These are phyloP conservation scores for Scophthalmus maximus DNA, from an alignment of 2,113 vertebrate species.

Conservation along the genomic window DNA sequence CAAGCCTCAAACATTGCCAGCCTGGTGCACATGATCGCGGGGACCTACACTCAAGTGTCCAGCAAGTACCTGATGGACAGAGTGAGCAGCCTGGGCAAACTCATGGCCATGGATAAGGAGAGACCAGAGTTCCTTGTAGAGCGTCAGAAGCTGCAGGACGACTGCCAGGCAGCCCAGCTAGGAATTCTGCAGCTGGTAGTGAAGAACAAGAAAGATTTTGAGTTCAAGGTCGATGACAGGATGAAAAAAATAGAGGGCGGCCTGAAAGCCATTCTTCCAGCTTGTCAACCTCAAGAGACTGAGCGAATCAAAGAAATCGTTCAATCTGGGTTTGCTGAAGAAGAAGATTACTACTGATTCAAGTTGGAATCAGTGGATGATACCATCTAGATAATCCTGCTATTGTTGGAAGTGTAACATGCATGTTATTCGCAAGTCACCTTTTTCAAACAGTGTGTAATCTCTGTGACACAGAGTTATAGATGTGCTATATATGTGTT, in stretches of 20 bases:
- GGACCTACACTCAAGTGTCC: conserved; percentile 3
- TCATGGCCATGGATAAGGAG: background rate
- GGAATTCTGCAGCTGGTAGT: background rate
- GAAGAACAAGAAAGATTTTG: conserved; percentile 1
- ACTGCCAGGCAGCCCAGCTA: background rate
- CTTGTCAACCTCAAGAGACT: background rate
- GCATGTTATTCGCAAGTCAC: too few relatives aligned
- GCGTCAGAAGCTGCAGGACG: background rate
- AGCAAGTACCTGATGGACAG: conserved; percentile 7
- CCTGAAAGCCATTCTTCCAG: background rate
- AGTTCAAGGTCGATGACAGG: background rate
- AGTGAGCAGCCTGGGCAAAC: background rate
- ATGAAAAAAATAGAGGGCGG: background rate
- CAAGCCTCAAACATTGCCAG: conserved; percentile 9
- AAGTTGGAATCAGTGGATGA: too few relatives aligned
- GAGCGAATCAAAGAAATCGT: background rate
- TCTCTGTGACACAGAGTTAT: too few relatives aligned
- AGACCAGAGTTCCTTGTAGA: background rate
- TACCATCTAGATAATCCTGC: too few relatives aligned
- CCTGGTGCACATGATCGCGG: background rate
- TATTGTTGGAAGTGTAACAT: too few relatives aligned
- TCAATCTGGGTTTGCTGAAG: background rate
- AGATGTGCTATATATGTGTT: too few relatives aligned
- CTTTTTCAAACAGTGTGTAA: too few relatives aligned
- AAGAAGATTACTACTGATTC: background rate